These are phyloP conservation scores for Marmota monax DNA, from an alignment of 2,113 vertebrate genomes.

Conservation along the genomic window DNA sequence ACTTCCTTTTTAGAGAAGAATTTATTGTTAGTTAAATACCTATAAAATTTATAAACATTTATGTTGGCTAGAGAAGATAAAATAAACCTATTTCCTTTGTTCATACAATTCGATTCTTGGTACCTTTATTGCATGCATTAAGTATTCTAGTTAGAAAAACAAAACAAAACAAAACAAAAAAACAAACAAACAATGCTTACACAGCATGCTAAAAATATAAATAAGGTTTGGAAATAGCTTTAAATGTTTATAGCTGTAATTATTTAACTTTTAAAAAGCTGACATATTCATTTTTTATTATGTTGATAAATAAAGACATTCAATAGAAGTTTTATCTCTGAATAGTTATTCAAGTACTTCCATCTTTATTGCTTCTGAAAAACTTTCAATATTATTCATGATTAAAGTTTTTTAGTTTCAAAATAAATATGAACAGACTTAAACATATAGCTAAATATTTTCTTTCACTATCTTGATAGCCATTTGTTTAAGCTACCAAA, in stretches of 20 bases:
- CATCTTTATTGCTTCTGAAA: neutral
- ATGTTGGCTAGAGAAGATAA: neutral
- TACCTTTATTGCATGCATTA: neutral
- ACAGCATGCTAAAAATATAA: constrained; percentile 58
- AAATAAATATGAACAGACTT: neutral
- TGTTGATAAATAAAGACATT: neutral
- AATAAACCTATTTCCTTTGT: constrained; percentile 32
- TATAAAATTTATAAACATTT: neutral
- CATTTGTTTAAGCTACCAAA: constrained; percentile 5
- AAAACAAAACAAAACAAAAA: neutral
- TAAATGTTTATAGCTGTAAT: constrained; percentile 6
- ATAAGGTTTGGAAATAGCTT: constrained; percentile 44
- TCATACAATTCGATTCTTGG: neutral
- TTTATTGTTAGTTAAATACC: neutral
- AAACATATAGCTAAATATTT: neutral
- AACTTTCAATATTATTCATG: neutral
- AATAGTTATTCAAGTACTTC: neutral
- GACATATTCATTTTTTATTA: constrained; percentile 2
- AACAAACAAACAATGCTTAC: constrained; percentile 21
- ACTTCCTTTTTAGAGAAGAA: neutral
- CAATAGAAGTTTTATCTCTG: neutral
- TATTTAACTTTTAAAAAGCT: constrained; percentile 44
- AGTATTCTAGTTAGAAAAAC: constrained; percentile 3
- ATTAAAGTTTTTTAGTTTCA: neutral
- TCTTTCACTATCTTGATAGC: neutral